These are phyloP conservation scores for Muscidifurax raptorellus DNA, from an alignment of 1,140 invertebrate species.

Conservation along the genomic window DNA sequence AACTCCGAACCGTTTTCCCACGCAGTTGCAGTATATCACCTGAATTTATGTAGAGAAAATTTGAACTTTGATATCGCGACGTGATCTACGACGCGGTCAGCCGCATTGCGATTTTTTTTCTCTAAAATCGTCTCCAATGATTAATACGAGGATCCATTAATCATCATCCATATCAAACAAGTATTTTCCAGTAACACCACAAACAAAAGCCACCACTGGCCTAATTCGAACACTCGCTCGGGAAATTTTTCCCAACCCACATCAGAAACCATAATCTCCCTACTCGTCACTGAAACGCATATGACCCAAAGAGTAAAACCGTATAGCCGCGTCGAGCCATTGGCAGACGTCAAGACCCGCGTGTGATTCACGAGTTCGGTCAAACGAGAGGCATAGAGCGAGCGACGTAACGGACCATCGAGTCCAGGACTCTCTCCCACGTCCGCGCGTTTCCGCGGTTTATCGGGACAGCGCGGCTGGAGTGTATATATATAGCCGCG, in stretches of 20 bases:
- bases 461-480: background rate
- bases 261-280: background rate
- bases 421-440: background rate
- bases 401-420: conserved; percentile 5
- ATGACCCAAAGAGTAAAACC: background rate
- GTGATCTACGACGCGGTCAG: background rate
- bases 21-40: background rate
- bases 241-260: too few species aligned
- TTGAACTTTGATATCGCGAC: background rate
- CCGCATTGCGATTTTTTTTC: background rate
- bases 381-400: background rate
- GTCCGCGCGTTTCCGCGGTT: conserved; percentile 9
- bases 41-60: background rate
- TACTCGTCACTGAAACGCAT: background rate
- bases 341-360: background rate
- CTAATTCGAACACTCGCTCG: too few species aligned
- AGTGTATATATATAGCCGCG: background rate
- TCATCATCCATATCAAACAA: too few species aligned
- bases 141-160: too few species aligned
- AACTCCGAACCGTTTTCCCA: background rate
- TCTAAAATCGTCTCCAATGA: background rate
- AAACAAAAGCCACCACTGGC: too few species aligned
- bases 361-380: background rate
- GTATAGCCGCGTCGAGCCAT: background rate
- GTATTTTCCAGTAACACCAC: too few species aligned